Percentiles rank a stretch among this genome's conserved stretches.
Evolutionary conservation across 2,888 invertebrate species (phyloP).

Genomic region (Erebia epiphron): DNA sequence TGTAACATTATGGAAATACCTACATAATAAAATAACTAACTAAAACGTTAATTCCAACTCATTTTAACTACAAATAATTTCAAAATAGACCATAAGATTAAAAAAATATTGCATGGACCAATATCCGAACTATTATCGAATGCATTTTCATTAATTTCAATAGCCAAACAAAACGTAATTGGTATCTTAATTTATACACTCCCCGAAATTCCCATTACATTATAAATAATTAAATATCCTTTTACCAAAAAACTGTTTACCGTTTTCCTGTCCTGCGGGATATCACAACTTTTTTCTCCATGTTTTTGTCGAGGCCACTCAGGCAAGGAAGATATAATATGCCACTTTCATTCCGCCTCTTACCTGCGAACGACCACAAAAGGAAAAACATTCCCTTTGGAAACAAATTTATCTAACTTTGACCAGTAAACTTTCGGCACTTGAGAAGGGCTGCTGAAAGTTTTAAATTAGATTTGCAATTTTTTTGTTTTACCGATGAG

Average conservation of each 20-base stretch:
- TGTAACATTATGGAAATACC: too few relatives aligned
- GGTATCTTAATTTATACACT: not conserved
- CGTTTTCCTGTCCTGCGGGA: slow-evolving; percentile 33
- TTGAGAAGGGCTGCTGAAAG: slow-evolving; percentile 37
- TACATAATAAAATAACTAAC: too few relatives aligned
- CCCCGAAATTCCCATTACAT: not conserved
- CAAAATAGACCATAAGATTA: not conserved
- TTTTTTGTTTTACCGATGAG: slow-evolving; percentile 15
- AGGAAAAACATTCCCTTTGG: slow-evolving; percentile 34
- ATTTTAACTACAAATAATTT: too few relatives aligned
- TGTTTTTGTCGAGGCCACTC: slow-evolving; percentile 42
- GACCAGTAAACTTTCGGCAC: slow-evolving; percentile 39
- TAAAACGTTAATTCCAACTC: too few relatives aligned
- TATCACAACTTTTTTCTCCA: slow-evolving; percentile 38
- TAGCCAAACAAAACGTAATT: slow-evolving; percentile 7
- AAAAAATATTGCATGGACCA: not conserved
- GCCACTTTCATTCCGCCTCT: slow-evolving; percentile 40
- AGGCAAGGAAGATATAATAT: slow-evolving; percentile 45
- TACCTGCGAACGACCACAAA: slow-evolving; percentile 45
- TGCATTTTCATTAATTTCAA: slow-evolving; percentile 7
- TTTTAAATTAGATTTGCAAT: slow-evolving; percentile 40
- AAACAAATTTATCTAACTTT: slow-evolving; percentile 41
- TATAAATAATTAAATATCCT: slow-evolving; percentile 36
- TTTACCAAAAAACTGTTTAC: slow-evolving; percentile 33
- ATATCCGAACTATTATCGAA: not conserved